Evolutionary conservation across 2,888 invertebrate species (phyloP), one percentile per base, ranked within the genome.

Genomic region (Erynnis tages): DNA sequence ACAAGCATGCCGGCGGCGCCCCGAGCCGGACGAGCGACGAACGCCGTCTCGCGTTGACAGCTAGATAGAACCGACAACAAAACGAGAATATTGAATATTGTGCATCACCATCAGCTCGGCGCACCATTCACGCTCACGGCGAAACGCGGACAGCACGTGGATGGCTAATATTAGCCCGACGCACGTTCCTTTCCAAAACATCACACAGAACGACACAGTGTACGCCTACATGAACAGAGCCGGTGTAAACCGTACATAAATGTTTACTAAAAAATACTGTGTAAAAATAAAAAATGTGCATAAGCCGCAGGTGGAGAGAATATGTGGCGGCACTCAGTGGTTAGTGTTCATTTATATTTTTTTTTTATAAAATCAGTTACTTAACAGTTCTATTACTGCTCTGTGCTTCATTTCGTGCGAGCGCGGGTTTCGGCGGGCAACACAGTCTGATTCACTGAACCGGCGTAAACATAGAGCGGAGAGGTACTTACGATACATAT

Each of bases 301-400:
- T 70, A 79, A 74, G 73, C 66, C 79, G 71, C 71, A 86, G 85
- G 64, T 88, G 87, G 87, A 85, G 88, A 66, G 88, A 89, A 74
- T 89, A 88, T 75, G 78, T 80, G 63, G 78, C 87, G 52, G 88
- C 88, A 60, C 79, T 89, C 75, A 88, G 88, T 73, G 88, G 88
- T 89, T 69, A 73, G 88, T 85, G 62, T 57, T 62, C 29, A 25
- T 65, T 67, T 67, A 13, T 66, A 66, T 65, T 67, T 66, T 62
- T 60, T 62, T 60, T 67, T 58, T 61, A 59, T 64, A 62, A 61
- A 17, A 19, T 35, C 35, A 3, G 17, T 35, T 19, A 3, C 35
- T 35, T 19, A 4, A 35, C n/a, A 35, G n/a, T 27, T 35, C 30
- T 13, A n/a, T 21, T 17, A 32, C 4, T 43, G n/a, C 10, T 41